These are phyloP conservation scores for Protomyctophum bolini DNA, from an alignment of 2,113 vertebrate species.

Conservation along the genomic window DNA sequence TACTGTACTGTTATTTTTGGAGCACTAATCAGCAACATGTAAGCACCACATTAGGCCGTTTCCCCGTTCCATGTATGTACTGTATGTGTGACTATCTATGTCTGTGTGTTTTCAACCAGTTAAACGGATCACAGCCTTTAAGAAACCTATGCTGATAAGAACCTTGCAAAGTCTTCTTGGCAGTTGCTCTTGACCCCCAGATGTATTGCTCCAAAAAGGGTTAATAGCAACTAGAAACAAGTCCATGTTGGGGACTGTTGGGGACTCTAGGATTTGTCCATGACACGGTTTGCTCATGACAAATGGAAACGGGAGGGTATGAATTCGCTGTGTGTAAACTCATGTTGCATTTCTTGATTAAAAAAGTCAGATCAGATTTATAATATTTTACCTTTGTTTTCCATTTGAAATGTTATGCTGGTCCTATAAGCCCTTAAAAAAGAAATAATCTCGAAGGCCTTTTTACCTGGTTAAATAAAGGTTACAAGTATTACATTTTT, in stretches of 20 bases:
- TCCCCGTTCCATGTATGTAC: constrained; percentile 17
- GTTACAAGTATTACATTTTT: too few relatives aligned
- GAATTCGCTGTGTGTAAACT: too few relatives aligned
- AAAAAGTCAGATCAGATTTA: too few relatives aligned
- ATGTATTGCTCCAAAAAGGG: constrained; percentile 21
- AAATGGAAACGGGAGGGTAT: not conserved
- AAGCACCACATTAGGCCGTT: constrained; percentile 27
- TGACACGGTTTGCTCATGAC: constrained; percentile 16
- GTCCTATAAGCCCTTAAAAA: too few relatives aligned
- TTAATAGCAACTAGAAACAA: constrained; percentile 31
- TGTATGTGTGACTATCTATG: constrained; percentile 4
- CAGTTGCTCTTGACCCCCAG: constrained; percentile 2
- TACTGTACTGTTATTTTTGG: constrained; percentile 62
- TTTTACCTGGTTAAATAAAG: too few relatives aligned
- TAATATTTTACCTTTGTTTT: too few relatives aligned
- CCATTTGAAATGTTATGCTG: too few relatives aligned
- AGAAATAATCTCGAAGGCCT: too few relatives aligned
- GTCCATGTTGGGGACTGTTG: constrained; percentile 36
- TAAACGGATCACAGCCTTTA: constrained; percentile 19
- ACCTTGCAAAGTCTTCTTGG: constrained; percentile 3
- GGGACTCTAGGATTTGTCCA: constrained; percentile 42
- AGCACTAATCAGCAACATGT: constrained; percentile 36
- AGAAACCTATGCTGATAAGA: constrained; percentile 23
- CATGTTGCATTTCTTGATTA: too few relatives aligned
- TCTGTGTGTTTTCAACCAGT: constrained; percentile 19